A percentile compares a stretch with the other conserved stretches of the same genome.
Evolutionary conservation across 2,888 invertebrate genomes (phyloP).

Genomic region (Drosophila pseudotakahashii): DNA sequence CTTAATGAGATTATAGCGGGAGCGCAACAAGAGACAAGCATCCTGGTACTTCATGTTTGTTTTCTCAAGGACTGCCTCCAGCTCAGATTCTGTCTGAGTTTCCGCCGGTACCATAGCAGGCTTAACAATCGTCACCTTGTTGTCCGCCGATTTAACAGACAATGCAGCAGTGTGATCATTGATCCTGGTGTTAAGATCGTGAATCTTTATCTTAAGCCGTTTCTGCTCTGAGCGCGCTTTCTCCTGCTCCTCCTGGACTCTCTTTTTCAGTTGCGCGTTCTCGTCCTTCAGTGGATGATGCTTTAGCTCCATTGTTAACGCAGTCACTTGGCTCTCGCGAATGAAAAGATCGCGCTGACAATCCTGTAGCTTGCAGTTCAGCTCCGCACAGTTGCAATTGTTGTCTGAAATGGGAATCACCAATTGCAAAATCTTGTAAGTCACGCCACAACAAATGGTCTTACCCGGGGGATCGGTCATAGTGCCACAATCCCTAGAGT

Average conservation of each 20-base stretch:
- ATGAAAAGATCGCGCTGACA: slow-evolving; percentile 75
- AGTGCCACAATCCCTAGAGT: slow-evolving; percentile 66
- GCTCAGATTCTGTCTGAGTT: slow-evolving; percentile 69
- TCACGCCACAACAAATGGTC: background rate
- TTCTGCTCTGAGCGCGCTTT: slow-evolving; percentile 73
- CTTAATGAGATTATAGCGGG: slow-evolving; percentile 68
- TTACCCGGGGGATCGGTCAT: slow-evolving; percentile 82
- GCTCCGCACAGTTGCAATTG: slow-evolving; percentile 72
- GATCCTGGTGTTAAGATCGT: slow-evolving; percentile 48
- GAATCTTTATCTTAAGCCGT: slow-evolving; percentile 69
- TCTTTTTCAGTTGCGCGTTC: slow-evolving; percentile 73
- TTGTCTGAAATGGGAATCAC: slow-evolving; percentile 46
- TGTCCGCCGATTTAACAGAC: background rate
- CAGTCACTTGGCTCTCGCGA: slow-evolving; percentile 78
- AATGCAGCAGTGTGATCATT: slow-evolving; percentile 19
- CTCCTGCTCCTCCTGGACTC: slow-evolving; percentile 76
- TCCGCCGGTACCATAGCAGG: slow-evolving; percentile 18
- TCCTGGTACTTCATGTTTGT: slow-evolving; percentile 74
- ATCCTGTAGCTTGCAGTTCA: slow-evolving; percentile 76
- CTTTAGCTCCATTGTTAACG: slow-evolving; percentile 75
- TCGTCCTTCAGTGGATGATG: slow-evolving; percentile 81
- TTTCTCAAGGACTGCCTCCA: slow-evolving; percentile 57
- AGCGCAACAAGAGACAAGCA: slow-evolving; percentile 72
- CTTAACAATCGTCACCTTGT: background rate
- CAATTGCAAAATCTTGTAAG: background rate